Conservation (phyloP, 2,113 vertebrate species). For the Microcebus jonahi region DNA sequence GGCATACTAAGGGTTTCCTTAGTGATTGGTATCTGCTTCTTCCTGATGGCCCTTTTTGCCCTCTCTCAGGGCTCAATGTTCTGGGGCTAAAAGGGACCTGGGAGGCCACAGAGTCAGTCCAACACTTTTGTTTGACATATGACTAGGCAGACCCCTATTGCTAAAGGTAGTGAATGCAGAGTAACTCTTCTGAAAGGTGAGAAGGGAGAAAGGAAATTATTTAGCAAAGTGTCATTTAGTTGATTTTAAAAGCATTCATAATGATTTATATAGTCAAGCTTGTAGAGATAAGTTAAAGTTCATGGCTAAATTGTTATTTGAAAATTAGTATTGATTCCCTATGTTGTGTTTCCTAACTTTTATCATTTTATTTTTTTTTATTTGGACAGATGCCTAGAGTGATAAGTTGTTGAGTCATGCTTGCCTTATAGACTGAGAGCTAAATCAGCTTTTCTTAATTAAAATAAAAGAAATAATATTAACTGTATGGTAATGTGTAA, state of each 20-base stretch:
- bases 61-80: not conserved
- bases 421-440: not conserved
- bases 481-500: not conserved
- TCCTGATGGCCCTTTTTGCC: not conserved
- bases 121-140: not conserved
- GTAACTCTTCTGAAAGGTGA: not conserved
- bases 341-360: not conserved
- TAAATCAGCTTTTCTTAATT: not conserved
- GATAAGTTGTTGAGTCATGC: not conserved
- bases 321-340: not conserved
- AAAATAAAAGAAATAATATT: not conserved
- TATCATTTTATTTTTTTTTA: not conserved
- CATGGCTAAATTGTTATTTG: not conserved
- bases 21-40: not conserved
- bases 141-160: not conserved
- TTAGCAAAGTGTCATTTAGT: not conserved
- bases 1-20: not conserved
- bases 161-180: not conserved
- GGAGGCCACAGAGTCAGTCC: not conserved
- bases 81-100: not conserved
- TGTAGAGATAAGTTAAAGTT: not conserved
- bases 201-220: not conserved
- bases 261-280: not conserved
- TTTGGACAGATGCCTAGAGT: not conserved
- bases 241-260: not conserved